Evolutionary conservation across 1,140 invertebrate species (phyloP), one percentile per base, ranked within the genome.

Genomic region (Drosophila mayri): DNA sequence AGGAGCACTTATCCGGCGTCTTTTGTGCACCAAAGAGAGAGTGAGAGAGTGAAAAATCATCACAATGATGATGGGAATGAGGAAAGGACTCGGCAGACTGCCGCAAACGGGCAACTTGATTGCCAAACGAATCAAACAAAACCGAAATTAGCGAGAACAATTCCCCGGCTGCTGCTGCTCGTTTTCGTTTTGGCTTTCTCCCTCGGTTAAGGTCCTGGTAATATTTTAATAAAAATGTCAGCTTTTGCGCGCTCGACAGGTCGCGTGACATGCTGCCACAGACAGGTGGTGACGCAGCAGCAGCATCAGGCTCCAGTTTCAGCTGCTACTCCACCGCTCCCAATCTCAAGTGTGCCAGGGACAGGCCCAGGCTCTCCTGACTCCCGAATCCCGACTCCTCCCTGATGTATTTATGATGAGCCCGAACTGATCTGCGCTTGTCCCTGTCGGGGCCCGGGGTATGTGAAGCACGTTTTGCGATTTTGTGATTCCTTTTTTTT

Each of bases 191-290:
- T 65, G 20, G 9, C 12, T 22, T 30, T 54, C 22, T 44, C 11
- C 25, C 43, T 41, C 11, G 16, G 30, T 44, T 65, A 76, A 67
- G 79, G 76, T 67, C 50, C 74, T 68, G 76, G 85, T 85, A 90
- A 90, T 88, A 90, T 90, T 90, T 90, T 90, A 90, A 90, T 90
- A 90, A 90, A 90, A 90, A 90, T 90, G 85, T 90, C 85, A 85
- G 78, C 79, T 90, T 81, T 79, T 90, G 80, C 60, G 55, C 78
- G 85, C 50, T 76, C 67, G 85, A 90, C 85, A 90, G 85, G 78
- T 90, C 85, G 85, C 85, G 85, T 90, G 85, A 90, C 85, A 90
- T 61, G 85, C 86, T 90, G 85, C 85, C 84, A 88, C 70, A 79
- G 70, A 75, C 84, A 88, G 85, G 70, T 79, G 77, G 57, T 72